Evolutionary conservation across 2,888 invertebrate species (phyloP), one percentile per base, ranked within the genome.

Genomic region (Gymnoscelis rufifasciata): DNA sequence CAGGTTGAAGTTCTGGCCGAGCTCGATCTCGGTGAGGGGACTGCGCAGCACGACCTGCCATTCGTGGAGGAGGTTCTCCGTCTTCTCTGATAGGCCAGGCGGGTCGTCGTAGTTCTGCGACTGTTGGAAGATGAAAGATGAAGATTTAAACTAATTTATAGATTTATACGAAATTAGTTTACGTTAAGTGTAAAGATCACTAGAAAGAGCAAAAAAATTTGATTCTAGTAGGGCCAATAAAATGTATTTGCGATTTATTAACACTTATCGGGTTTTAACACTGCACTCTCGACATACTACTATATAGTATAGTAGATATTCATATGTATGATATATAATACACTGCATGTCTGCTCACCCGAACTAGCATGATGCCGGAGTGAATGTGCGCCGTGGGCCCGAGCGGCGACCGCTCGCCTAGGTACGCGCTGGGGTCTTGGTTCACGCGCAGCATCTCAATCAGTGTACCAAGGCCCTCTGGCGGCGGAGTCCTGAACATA

Each of bases 1-100:
- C 58, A 95, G 87, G 54, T 95, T 93, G 79, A 99, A 98, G 29
- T 97, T 96, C 78, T 97, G 97, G 0, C 93, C 93, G 0, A 95
- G 92, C 70, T 96, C 96, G 30, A 95, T 92, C 39, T 94, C 94
- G 1, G 93, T 92, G 10, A 92, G 90, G 3, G 94, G 93, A 11
- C 93, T 93, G 68, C 97, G 94, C 64, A 96, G 96, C 68, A 98
- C 93, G 51, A 91, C 92, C 10, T 98, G 95, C 99, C 99, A 99
- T 70, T 99, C 99, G 13, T 98, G 91, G 26, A 99, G 90, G 7
- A 99, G 88, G 63, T 90, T 95, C 78, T 99, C 99, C 0, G 98
- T 97, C 78, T 98, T 98, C 70, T 98, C 98, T 64, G 95, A 93
- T 31, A 98, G 88, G 13, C 97, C 97, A 0, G 96, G 96, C 1